Evolutionary conservation across 2,888 invertebrate species (phyloP).

Genomic region (Homarus gammarus): DNA sequence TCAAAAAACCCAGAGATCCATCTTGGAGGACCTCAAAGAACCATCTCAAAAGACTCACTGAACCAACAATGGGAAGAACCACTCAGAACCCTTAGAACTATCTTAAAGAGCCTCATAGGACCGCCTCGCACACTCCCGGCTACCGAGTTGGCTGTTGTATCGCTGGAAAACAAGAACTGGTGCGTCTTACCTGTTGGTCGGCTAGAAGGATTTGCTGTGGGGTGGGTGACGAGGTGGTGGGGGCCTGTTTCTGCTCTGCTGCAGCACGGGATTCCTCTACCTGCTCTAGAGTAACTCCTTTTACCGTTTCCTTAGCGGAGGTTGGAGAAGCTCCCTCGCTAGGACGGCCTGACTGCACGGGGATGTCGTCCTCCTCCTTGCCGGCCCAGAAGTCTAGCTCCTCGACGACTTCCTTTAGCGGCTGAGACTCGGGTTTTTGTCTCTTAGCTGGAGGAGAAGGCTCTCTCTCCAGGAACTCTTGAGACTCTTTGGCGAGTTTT

Average conservation of each 20-base stretch:
- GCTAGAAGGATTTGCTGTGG: constrained; percentile 17
- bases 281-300: constrained; percentile 33
- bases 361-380: too few species aligned
- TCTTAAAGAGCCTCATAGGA: too few species aligned
- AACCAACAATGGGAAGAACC: too few species aligned
- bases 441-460: constrained; percentile 42
- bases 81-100: too few species aligned
- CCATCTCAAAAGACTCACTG: too few species aligned
- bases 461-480: neutral
- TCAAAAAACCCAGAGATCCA: too few species aligned
- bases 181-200: constrained; percentile 42
- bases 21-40: too few species aligned
- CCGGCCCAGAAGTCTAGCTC: constrained; percentile 41
- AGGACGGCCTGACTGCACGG: too few species aligned
- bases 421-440: constrained; percentile 21
- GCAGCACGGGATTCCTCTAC: constrained; percentile 41
- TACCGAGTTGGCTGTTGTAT: neutral
- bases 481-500: neutral
- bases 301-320: constrained; percentile 48
- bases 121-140: too few species aligned
- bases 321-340: too few species aligned
- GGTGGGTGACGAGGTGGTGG: constrained; percentile 4
- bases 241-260: constrained; percentile 38
- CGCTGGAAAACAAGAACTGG: constrained; percentile 28
- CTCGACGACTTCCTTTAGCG: constrained; percentile 27